Conservation (phyloP, 2,797 vertebrate genomes). For the Chlorospingus flavigularis region DNA sequence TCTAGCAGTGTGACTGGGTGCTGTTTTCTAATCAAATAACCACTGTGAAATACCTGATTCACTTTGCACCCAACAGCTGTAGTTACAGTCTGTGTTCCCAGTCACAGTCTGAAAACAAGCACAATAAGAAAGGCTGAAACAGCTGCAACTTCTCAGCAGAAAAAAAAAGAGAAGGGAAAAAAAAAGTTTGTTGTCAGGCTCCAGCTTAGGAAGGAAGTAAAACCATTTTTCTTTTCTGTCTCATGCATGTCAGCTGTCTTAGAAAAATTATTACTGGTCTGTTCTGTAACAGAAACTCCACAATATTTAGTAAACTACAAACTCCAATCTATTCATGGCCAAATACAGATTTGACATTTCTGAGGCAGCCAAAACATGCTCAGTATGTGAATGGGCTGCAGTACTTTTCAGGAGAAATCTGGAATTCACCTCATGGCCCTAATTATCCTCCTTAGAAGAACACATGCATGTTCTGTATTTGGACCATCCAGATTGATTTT, state of each 20-base stretch:
- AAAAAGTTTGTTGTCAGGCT: conserved; percentile 67
- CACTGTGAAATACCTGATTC: conserved; percentile 82
- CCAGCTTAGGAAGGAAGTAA: conserved; percentile 79
- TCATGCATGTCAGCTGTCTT: conserved; percentile 77
- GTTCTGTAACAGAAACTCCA: conserved; percentile 75
- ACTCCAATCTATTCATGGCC: conserved; percentile 49
- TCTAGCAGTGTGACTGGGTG: conserved; percentile 65
- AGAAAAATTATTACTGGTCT: conserved; percentile 70
- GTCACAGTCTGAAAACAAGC: conserved; percentile 67
- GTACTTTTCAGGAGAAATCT: conserved; percentile 18
- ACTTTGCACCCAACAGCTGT: conserved; percentile 81
- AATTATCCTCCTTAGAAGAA: conserved; percentile 58
- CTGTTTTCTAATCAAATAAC: conserved; percentile 76
- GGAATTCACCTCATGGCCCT: background rate
- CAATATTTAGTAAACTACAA: conserved; percentile 68
- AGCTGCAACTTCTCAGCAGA: conserved; percentile 77
- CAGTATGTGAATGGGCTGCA: conserved; percentile 36
- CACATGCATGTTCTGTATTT: conserved; percentile 47
- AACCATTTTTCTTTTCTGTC: conserved; percentile 78
- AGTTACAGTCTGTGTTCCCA: conserved; percentile 73
- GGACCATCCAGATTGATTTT: conserved; percentile 21
- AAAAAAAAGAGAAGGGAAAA: background rate
- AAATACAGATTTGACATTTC: conserved; percentile 61
- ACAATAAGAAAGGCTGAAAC: conserved; percentile 77
- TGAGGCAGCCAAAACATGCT: conserved; percentile 68